Base-by-base conservation (phyloP, 2,888 invertebrate species). In the Orgyia antiqua region DNA sequence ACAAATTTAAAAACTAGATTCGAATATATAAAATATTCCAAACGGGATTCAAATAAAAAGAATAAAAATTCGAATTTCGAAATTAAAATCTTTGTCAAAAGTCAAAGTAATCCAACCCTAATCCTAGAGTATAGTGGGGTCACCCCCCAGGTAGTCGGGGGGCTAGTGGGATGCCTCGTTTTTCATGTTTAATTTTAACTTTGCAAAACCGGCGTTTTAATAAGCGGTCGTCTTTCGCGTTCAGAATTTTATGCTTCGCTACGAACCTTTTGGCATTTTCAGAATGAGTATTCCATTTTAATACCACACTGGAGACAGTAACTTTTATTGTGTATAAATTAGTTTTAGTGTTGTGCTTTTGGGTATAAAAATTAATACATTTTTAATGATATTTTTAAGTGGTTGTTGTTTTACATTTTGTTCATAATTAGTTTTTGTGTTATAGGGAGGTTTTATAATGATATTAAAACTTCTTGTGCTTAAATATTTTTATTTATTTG, bases 181-280 rank as follows among this genome's bases (percentile, higher is more conserved):
- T 86, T 86, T 86, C 86, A 83, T 83, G 86, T 86, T 86, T 84
- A 83, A 86, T 84, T 86, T 86, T 79, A 84, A 84, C 84, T 84
- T 84, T 69, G 77, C 78, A 73, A 77, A 76, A 77, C 77, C 69
- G 72, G 77, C 68, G 76, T 83, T 84, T 86, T 84, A 86, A 84
- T 84, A 86, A 80, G 74, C 71, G 49, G 61, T 63, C 69, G 75
- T 83, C 82, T 82, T 80, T 79, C 70, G 67, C 62, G 69, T 65
- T 65, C 59, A 64, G 68, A 76, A 74, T 77, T 78, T 79, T 75
- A 72, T 70, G 71, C 68, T 51, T 52, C 45, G 58, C 54, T 45
- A 59, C 58, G 60, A 74, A 77, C 76, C 76, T 75, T 78, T 75
- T 64, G 61, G 49, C 61, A 68, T 70, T 68, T 15, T 64, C 47